Base-by-base conservation (phyloP, 2,888 invertebrate species). In the Sphaerophoria taeniata region DNA sequence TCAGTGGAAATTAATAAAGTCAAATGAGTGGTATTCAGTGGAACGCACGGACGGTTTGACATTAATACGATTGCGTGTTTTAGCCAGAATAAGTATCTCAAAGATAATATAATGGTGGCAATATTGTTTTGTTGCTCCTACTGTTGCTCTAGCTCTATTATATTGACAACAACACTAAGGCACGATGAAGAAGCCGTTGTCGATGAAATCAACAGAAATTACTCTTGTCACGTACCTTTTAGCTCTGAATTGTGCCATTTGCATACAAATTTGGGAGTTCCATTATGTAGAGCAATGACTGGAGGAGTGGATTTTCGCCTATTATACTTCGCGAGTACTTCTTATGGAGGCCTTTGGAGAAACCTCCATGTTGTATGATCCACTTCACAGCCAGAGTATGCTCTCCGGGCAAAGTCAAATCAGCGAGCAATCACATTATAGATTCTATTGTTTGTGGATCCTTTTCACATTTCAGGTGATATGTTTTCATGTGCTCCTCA, bases 21-120 rank as follows among this genome's bases (percentile, higher is more conserved):
- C n/a, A n/a, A n/a, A n/a, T n/a, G n/a, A n/a, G n/a, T n/a, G n/a
- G n/a, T n/a, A n/a, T n/a, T n/a, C n/a, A n/a, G n/a, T n/a, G n/a
- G n/a, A 31, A 69, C 73, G 73, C 79, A 79, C 79, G 79, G 74
- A 33, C 69, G 79, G 31, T 61, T 61, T 79, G 73, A 74, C 73
- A 79, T 79, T 69, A 73, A 73, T 73, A 67, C 53, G 61, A 79
- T 74, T 74, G 79, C 79, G 73, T 79, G 79, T 74, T 65, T 65
- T 67, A 74, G 65, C n/a, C 60, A 53, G 78, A 16, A 61, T 12
- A 67, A 61, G 69, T 61, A 47, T 69, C 76, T 69, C 53, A 39
- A 31, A 56, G 24, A 58, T n/a, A n/a, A n/a, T n/a, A n/a, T 75
- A 45, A 67, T 75, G 47, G 14, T n/a, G 47, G 63, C 63, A 65